phyloP scores from a whole-genome alignment of 1,140 invertebrate species.

The Drosophila ironensis region DNA sequence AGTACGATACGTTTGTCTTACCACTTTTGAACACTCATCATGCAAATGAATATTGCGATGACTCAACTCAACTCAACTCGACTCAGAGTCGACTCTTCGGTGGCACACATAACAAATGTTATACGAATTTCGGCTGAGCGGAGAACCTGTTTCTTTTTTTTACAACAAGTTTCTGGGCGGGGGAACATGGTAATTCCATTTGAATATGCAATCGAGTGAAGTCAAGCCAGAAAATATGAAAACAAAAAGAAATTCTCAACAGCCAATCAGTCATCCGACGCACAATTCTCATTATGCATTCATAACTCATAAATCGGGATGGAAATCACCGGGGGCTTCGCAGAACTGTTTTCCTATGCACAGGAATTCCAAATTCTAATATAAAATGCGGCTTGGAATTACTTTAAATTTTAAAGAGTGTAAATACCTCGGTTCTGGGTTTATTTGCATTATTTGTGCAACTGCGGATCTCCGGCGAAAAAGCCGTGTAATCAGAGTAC shows the following conservation, averaged over 20 bases:
- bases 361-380: conserved; percentile 41
- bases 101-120: conserved; percentile 36
- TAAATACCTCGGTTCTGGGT: too few relatives aligned
- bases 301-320: conserved; percentile 39
- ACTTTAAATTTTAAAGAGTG: too few relatives aligned
- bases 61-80: too few relatives aligned
- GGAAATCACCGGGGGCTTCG: conserved; percentile 16
- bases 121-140: not conserved
- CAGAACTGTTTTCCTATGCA: conserved; percentile 38
- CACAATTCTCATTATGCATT: conserved; percentile 44
- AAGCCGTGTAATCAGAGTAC: conserved; percentile 20
- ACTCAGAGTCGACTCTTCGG: too few relatives aligned
- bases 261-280: conserved; percentile 32
- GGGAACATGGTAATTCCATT: conserved; percentile 18
- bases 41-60: conserved; percentile 34
- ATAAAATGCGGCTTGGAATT: too few relatives aligned
- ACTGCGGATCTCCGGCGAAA: conserved; percentile 1
- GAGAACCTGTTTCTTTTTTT: conserved; percentile 47
- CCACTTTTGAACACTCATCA: conserved; percentile 17
- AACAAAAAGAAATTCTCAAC: conserved; percentile 16
- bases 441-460: not conserved
- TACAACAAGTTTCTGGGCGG: conserved; percentile 22
- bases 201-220: conserved; percentile 47
- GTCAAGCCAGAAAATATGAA: conserved; percentile 7
- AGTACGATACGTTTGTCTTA: conserved; percentile 4